Conservation (phyloP, 2,888 invertebrate genomes). For the Punctoribates punctum region DNA sequence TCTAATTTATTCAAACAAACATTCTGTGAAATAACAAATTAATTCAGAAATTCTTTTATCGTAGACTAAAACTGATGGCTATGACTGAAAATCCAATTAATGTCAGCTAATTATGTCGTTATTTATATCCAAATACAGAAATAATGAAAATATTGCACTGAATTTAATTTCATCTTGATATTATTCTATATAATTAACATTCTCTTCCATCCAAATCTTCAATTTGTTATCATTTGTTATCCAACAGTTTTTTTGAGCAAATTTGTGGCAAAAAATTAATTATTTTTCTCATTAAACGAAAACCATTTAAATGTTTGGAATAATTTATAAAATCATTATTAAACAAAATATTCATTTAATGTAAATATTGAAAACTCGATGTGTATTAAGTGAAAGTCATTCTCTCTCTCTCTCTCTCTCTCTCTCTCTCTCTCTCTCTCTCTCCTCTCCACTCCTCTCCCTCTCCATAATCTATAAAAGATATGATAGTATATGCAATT, state of each 20-base stretch:
- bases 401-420: not conserved
- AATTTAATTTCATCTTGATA: too few species aligned
- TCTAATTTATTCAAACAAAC: constrained; percentile 13
- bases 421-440: constrained; percentile 13
- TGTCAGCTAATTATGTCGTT: not conserved
- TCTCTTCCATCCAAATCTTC: not conserved
- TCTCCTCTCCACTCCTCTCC: not conserved
- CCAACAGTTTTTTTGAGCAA: not conserved
- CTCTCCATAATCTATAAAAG: not conserved
- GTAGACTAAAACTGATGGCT: not conserved
- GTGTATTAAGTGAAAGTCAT: constrained; percentile 16
- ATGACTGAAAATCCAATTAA: not conserved
- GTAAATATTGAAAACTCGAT: constrained; percentile 20
- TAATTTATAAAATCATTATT: constrained; percentile 14
- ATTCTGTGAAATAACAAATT: constrained; percentile 6
- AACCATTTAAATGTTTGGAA: not conserved
- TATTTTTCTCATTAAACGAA: not conserved
- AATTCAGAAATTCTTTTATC: not conserved
- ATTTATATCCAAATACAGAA: not conserved
- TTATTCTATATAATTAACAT: too few species aligned
- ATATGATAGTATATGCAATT: constrained; percentile 16
- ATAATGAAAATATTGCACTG: not conserved
- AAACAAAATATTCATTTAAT: constrained; percentile 19
- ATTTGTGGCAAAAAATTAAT: not conserved
- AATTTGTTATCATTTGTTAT: not conserved